Evolutionary conservation across 1,140 invertebrate species (phyloP), one percentile per base, ranked within the genome.

Genomic region (Frieseomelitta varia): DNA sequence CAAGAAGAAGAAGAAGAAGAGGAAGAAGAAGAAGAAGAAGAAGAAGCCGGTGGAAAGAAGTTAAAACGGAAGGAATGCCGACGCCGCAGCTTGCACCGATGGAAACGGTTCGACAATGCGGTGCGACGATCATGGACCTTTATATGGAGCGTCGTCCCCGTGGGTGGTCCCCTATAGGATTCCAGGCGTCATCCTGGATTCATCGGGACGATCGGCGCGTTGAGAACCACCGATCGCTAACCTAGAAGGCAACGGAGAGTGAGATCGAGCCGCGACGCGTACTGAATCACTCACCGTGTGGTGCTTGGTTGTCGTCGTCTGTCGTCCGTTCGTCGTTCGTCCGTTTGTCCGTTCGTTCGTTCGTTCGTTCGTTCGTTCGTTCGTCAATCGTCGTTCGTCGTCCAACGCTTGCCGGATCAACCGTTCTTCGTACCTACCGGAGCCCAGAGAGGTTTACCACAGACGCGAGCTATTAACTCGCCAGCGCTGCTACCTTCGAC

Each of bases 61-160:
- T 83, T 89, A 89, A 91, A 92, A 92, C 89, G 88, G 91, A 88
- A 88, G 86, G 88, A 91, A 91, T 88, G 90, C 90, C 85, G 90
- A 83, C 85, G 85, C 81, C 81, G 87, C 69, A 82, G 89, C 87
- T 72, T 86, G 86, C 81, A 85, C 90, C 83, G 87, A 88, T 91
- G 90, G 85, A 87, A 91, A 87, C 87, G 89, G 85, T 90, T 90
- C 90, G 90, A 90, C 90, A 91, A 90, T 90, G 88, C 84, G 81
- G 79, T 82, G 84, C 87, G 89, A 81, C 84, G 88, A 81, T 87
- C 88, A 81, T 77, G 85, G 87, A 82, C 84, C 91, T 93, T 93
- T 94, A 94, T 94, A 94, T 93, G 94, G 93, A 94, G 91, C 92
- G 91, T 92, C 88, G 91, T 91, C 90, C 88, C 92, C 90, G 92